A percentile compares a stretch with the other conserved stretches of the same genome.
phyloP scores from a whole-genome alignment of 1,140 invertebrate species.

The Zaprionus inermis region DNA sequence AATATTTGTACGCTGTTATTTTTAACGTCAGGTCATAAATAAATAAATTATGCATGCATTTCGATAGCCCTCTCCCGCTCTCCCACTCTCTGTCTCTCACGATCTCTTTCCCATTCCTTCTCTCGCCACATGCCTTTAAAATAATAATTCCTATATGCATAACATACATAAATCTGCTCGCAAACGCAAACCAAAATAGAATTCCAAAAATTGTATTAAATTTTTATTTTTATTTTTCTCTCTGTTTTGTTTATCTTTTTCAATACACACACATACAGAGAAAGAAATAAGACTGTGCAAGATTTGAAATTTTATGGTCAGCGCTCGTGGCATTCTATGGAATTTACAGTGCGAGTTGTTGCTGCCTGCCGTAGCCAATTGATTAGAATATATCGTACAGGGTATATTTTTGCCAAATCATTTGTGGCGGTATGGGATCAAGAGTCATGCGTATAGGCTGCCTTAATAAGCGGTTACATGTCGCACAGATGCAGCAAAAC shows the following conservation, averaged over 20 bases:
- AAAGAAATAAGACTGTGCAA: slow-evolving; percentile 68
- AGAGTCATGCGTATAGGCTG: neutral
- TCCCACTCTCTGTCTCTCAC: neutral
- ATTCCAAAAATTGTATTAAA: slow-evolving; percentile 65
- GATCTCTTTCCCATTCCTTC: slow-evolving; percentile 17
- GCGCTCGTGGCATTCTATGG: slow-evolving; percentile 71
- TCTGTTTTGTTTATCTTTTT: slow-evolving; percentile 69
- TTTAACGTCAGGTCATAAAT: slow-evolving; percentile 59
- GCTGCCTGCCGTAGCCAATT: slow-evolving; percentile 63
- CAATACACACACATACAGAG: slow-evolving; percentile 15
- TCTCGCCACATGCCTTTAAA: slow-evolving; percentile 43
- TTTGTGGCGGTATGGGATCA: neutral
- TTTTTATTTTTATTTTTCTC: slow-evolving; percentile 12
- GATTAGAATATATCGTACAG: slow-evolving; percentile 46
- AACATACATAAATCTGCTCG: slow-evolving; percentile 50
- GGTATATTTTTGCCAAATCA: neutral
- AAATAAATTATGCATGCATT: slow-evolving; percentile 66
- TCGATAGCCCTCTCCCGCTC: slow-evolving; percentile 20
- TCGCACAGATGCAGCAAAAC: slow-evolving; percentile 19
- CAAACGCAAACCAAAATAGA: slow-evolving; percentile 52
- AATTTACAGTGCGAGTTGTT: slow-evolving; percentile 51
- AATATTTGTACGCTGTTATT: slow-evolving; percentile 67
- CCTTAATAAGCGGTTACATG: slow-evolving; percentile 4
- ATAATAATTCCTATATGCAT: slow-evolving; percentile 67
- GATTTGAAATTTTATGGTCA: slow-evolving; percentile 79